Base-by-base conservation (phyloP, 1,140 invertebrate genomes). In the Daktulosphaira vitifoliae region DNA sequence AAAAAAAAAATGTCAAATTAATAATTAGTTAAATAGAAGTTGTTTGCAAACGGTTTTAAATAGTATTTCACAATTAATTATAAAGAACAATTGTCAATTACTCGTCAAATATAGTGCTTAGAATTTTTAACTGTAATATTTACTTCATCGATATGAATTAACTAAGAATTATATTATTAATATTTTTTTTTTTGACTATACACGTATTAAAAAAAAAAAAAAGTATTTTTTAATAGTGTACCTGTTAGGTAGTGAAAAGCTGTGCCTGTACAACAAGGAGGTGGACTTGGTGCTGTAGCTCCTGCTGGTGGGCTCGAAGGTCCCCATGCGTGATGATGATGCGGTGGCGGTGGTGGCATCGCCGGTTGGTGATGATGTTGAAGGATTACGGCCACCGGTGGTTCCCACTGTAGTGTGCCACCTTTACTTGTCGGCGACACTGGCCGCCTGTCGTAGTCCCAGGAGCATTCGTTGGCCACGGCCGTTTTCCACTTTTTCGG, bases 401-500 rank as follows among this genome's bases (percentile, higher is more conserved):
- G 86, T 68, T 88, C 86, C 5, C 74, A 73, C 66, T 85, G 81
- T 42, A 70, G 65, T 59, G 65, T 11, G 6, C 54, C 25, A 2
- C 16, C 16, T 33, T 11, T 5, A 1, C 39, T 56, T 2, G 23
- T 1, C 67, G 62, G 49, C 51, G 51, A 48, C 51, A 16, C 51
- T 25, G 54, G 56, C 33, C 13, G 46, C 18, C 59, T 39, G 2
- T 67, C 66, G 33, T 56, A 37, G 67, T 71, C 46, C 69, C 67
- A 59, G 67, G 81, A 79, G 68, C 84, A 82, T 67, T 78, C 78
- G 70, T 84, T 80, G 73, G 85, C 84, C 86, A 86, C 70, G 85
- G 84, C 78, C 71, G 82, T 84, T 81, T 90, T 90, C 87, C 88
- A 90, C 79, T 91, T 90, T 77, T 90, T 90, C 71, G 88, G 88